phyloP scores from a whole-genome alignment of 2,113 vertebrate genomes.

The Saguinus midas region DNA sequence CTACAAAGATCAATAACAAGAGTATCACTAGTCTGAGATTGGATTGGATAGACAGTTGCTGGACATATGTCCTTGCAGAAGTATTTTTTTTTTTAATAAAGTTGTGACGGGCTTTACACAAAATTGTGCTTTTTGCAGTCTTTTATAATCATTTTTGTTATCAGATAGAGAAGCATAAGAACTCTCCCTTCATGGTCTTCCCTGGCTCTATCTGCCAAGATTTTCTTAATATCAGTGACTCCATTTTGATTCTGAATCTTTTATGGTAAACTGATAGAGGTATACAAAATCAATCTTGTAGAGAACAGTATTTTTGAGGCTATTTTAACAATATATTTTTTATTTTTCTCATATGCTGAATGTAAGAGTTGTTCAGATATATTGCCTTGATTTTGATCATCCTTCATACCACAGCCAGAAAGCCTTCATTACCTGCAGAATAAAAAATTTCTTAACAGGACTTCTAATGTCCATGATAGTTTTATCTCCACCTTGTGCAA shows the following conservation, averaged over 20 bases:
- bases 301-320: background rate
- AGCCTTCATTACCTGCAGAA: background rate
- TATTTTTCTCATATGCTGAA: background rate
- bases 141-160: background rate
- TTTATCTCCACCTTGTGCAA: background rate
- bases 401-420: background rate
- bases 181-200: background rate
- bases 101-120: background rate
- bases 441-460: background rate
- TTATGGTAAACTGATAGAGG: background rate
- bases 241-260: background rate
- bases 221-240: background rate
- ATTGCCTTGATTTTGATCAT: background rate
- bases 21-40: background rate
- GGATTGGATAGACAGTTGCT: background rate
- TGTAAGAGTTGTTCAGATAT: background rate
- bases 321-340: constrained; percentile 8
- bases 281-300: background rate
- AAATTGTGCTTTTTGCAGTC: background rate
- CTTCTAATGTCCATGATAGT: background rate
- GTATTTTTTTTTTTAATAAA: background rate
- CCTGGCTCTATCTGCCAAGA: background rate
- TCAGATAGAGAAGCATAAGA: background rate
- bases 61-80: background rate
- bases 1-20: background rate